Conservation (phyloP, 2,113 vertebrate genomes). For the Pterocles orientalis region DNA sequence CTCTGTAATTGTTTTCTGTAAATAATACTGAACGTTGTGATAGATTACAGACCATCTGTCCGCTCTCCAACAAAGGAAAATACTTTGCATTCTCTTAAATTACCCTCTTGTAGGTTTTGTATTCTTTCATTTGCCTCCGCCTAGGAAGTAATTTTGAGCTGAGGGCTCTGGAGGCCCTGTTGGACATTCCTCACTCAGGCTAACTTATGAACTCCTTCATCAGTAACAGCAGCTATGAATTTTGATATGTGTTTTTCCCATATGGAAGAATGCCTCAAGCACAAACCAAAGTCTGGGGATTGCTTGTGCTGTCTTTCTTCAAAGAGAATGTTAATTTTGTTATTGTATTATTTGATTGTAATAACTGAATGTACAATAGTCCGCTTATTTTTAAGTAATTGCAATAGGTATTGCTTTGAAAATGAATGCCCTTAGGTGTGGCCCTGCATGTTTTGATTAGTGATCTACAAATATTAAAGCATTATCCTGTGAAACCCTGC, state of each 20-base stretch:
- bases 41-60: not conserved
- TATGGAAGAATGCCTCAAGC: not conserved
- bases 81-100: not conserved
- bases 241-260: not conserved
- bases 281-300: not conserved
- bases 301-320: not conserved
- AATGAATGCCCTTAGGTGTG: not conserved
- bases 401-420: not conserved
- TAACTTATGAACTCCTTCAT: not conserved
- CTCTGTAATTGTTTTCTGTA: slow-evolving; percentile 27
- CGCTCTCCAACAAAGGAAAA: not conserved
- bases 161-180: not conserved
- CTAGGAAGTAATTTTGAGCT: not conserved
- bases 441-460: not conserved
- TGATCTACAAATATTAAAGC: not conserved
- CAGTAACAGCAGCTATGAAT: not conserved
- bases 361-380: not conserved
- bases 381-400: not conserved
- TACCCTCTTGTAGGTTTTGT: not conserved
- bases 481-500: not conserved
- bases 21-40: not conserved
- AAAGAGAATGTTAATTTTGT: not conserved
- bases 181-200: not conserved
- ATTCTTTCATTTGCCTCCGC: not conserved
- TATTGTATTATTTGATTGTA: not conserved